A percentile compares a stretch with the other conserved stretches of the same genome.
phyloP scores from a whole-genome alignment of 2,888 invertebrate genomes.

The Philaethria dido region DNA sequence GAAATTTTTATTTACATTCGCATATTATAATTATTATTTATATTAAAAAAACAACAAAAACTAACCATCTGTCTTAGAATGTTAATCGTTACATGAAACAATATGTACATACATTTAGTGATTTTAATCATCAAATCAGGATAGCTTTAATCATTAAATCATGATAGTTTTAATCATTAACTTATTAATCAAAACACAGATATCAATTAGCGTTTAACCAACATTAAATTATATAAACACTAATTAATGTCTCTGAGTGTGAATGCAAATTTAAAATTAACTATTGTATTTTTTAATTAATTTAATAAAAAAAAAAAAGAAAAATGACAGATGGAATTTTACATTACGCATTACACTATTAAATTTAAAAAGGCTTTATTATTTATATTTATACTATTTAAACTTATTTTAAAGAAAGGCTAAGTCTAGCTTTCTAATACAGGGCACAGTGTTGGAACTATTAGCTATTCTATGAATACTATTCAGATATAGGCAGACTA shows the following conservation, averaged over 20 bases:
- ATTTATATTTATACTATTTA: conserved; percentile 6
- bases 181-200: background rate
- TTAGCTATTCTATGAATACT: conserved; percentile 37
- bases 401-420: conserved; percentile 39
- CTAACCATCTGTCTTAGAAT: conserved; percentile 12
- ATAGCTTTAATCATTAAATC: background rate
- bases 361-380: conserved; percentile 15
- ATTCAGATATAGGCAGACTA: conserved; percentile 42
- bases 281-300: no score
- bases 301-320: background rate
- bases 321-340: conserved; percentile 18
- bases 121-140: background rate
- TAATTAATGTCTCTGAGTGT: background rate
- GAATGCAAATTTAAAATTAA: no score
- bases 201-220: background rate
- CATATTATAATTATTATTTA: conserved; percentile 24
- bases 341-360: background rate
- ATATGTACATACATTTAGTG: background rate
- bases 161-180: background rate
- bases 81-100: background rate
- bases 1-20: conserved; percentile 40
- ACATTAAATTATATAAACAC: background rate
- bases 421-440: conserved; percentile 45
- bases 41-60: background rate
- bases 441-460: conserved; percentile 44